Conservation (phyloP, 2,888 invertebrate species). For the Lithosia quadra region DNA sequence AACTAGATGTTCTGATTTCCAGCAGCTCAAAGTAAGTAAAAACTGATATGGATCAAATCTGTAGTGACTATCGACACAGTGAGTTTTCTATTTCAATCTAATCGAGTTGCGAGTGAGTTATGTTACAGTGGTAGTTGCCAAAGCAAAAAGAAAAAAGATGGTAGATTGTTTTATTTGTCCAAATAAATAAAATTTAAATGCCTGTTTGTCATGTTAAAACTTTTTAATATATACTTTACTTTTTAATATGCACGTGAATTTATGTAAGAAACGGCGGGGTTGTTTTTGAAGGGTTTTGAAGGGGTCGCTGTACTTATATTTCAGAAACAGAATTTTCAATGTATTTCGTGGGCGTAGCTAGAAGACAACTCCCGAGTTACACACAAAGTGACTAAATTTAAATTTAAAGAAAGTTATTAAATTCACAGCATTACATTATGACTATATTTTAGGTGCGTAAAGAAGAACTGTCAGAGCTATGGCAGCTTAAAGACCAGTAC, state of each 20-base stretch:
- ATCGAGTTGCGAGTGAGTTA: background rate
- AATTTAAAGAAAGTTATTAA: background rate
- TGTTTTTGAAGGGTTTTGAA: too few relatives aligned
- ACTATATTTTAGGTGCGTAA: conserved; percentile 91
- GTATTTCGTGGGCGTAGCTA: too few relatives aligned
- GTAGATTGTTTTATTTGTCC: background rate
- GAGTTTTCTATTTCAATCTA: background rate
- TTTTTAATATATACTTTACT: too few relatives aligned
- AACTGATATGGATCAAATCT: background rate
- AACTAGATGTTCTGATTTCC: conserved; percentile 97
- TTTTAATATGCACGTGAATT: too few relatives aligned
- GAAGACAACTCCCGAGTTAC: background rate
- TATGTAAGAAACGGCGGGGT: too few relatives aligned
- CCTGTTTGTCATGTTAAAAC: too few relatives aligned
- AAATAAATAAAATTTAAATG: too few relatives aligned
- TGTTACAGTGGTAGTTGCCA: background rate
- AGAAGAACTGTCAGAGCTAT: conserved; percentile 97
- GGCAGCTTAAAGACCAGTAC: conserved; percentile 90
- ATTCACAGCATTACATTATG: background rate
- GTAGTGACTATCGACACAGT: background rate
- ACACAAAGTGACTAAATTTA: background rate
- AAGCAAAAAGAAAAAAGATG: background rate
- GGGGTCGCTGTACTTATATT: too few relatives aligned
- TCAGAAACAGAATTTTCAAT: too few relatives aligned
- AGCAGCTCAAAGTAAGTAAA: conserved; percentile 93